Conservation (phyloP, 2,888 invertebrate genomes). For the Chironomus tentans region DNA sequence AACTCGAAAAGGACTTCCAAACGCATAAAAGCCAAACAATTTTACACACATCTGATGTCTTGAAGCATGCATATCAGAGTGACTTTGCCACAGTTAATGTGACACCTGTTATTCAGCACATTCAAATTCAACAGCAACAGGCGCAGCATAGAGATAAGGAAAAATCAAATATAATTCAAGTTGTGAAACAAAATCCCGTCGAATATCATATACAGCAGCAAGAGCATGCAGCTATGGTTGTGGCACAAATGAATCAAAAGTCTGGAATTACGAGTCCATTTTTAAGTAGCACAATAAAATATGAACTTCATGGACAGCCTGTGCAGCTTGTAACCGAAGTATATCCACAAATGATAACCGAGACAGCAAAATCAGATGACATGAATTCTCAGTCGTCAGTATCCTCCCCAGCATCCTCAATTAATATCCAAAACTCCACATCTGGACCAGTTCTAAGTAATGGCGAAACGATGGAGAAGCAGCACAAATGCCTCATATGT, state of each 20-base stretch:
- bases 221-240: conserved; percentile 21
- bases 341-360: conserved; percentile 20
- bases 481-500: conserved; percentile 19
- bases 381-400: conserved; percentile 4
- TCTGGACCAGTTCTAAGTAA: not conserved
- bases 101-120: conserved; percentile 18
- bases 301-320: conserved; percentile 8
- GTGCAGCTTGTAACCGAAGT: conserved; percentile 20
- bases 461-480: conserved; percentile 17
- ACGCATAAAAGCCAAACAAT: not conserved
- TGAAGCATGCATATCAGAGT: not conserved
- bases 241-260: conserved; percentile 22
- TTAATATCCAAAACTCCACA: not conserved
- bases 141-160: not conserved
- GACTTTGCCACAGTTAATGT: not conserved
- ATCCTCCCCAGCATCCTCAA: conserved; percentile 5
- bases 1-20: conserved; percentile 14
- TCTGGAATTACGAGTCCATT: conserved; percentile 6
- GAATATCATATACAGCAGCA: conserved; percentile 25
- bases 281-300: conserved; percentile 22
- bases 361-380: conserved; percentile 11
- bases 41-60: conserved; percentile 3
- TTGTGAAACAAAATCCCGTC: conserved; percentile 19
- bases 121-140: conserved; percentile 8
- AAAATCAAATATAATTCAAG: conserved; percentile 8